Evolutionary conservation across 1,140 invertebrate species (phyloP).

Genomic region (Linepithema humile): DNA sequence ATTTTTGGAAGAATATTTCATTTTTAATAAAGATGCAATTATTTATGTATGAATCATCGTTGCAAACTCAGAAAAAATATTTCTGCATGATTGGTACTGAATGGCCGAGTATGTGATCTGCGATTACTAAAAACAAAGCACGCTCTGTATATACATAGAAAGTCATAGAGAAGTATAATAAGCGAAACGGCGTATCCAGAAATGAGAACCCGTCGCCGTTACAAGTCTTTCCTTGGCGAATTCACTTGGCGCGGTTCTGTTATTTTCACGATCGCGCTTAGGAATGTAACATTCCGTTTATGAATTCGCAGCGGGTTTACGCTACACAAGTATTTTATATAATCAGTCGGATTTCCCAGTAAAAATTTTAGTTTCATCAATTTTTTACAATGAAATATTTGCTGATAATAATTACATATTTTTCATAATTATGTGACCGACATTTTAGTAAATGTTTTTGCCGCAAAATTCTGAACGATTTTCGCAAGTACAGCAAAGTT

Average conservation of each 20-base stretch:
- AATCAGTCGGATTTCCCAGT: too few relatives aligned
- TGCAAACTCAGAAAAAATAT: constrained; percentile 1
- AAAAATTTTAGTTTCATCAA: too few relatives aligned
- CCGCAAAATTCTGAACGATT: neutral
- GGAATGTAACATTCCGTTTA: constrained; percentile 2
- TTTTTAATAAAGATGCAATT: neutral
- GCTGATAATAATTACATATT: neutral
- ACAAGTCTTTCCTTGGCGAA: constrained; percentile 75
- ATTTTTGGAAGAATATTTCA: neutral
- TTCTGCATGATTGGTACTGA: constrained; percentile 15
- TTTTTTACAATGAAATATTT: neutral
- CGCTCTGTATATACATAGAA: constrained; percentile 21
- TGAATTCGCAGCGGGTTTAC: neutral
- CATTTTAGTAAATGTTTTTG: neutral
- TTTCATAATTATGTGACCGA: neutral
- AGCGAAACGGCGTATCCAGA: constrained; percentile 19
- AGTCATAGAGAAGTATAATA: neutral
- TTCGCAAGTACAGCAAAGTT: neutral
- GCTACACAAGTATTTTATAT: neutral
- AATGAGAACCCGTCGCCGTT: constrained; percentile 73
- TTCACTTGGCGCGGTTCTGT: constrained; percentile 77
- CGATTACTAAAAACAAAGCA: constrained; percentile 55
- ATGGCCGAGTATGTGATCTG: neutral
- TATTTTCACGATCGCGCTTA: constrained; percentile 69
- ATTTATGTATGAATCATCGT: neutral